Evolutionary conservation across 2,888 invertebrate genomes (phyloP).

Genomic region (Eugnorisma glareosa): DNA sequence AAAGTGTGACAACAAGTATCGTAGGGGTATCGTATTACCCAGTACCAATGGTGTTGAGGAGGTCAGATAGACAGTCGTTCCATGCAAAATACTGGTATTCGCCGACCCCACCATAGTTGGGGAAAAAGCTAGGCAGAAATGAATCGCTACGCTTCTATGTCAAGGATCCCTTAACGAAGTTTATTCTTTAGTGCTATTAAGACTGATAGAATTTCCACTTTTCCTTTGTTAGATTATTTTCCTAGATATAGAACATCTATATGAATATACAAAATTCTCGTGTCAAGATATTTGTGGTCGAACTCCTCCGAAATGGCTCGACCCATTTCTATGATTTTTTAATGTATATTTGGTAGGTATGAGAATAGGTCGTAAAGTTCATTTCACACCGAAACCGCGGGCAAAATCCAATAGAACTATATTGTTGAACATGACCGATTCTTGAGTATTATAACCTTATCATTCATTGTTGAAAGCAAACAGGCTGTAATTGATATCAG

Average conservation of each 20-base stretch:
- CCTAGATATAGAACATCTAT: too few species aligned
- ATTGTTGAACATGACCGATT: neutral
- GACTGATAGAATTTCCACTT: neutral
- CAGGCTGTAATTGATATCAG: neutral
- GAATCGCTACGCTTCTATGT: neutral
- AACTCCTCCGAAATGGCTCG: too few species aligned
- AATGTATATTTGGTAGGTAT: too few species aligned
- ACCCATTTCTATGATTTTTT: too few species aligned
- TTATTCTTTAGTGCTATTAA: neutral
- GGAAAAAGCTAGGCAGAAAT: neutral
- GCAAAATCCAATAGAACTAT: too few species aligned
- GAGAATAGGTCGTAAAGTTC: too few species aligned
- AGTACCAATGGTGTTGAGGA: neutral
- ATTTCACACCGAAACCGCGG: too few species aligned
- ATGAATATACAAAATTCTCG: too few species aligned
- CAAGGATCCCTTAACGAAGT: neutral
- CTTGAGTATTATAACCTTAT: slow-evolving; percentile 10
- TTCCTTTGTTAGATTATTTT: neutral
- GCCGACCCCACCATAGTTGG: neutral
- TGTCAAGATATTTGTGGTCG: too few species aligned
- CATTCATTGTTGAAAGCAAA: slow-evolving; percentile 9
- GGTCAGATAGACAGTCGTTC: neutral
- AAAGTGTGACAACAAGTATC: neutral
- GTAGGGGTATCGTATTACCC: neutral
- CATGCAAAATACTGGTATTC: neutral